Evolutionary conservation across 2,113 vertebrate genomes (phyloP), one percentile per base, ranked within the genome.

Genomic region (Eretmochelys imbricata): DNA sequence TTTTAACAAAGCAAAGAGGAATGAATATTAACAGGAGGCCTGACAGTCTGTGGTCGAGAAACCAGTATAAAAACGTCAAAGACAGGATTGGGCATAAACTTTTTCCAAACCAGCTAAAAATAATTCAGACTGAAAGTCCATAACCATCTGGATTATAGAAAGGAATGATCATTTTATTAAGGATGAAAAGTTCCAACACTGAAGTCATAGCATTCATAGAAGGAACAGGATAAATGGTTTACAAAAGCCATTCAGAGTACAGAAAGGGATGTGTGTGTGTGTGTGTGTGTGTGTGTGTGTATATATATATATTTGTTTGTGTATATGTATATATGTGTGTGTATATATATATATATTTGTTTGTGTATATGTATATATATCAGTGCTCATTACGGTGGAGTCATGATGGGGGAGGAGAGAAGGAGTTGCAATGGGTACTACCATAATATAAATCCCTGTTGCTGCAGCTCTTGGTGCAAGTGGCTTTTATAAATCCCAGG

Each of bases 391-490:
- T 38, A 75, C 19, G 42, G 20, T 75, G 5, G 19, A 46, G 9
- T 42, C 12, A 42, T 25, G 17, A 69, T 19, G 4, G 17, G n/a
- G 65, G n/a, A 72, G 65, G 19, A 38, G n/a, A 20, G 20, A 72
- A 19, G n/a, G 65, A 22, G 35, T 72, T 38, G 35, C 8, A 22
- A 10, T 72, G n/a, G 9, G 4, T 69, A n/a, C 87, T 89, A 50
- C 89, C 81, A 53, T 81, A 59, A 62, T 93, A 93, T 93, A 87
- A 92, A 31, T 83, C 84, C 85, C 22, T 62, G 75, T 54, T 93
- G 16, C n/a, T 91, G 14, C 75, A 93, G 83, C 90, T 83, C 72
- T 13, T 87, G 62, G 86, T 89, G 79, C 27, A 89, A 82, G 62
- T 49, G 1, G 50, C 55, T 96, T 96, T 72, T 94, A 1, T 62